Percentiles rank a stretch among this genome's conserved stretches.
Conservation (phyloP, 2,888 invertebrate species). For the Pristionchus mayeri region DNA sequence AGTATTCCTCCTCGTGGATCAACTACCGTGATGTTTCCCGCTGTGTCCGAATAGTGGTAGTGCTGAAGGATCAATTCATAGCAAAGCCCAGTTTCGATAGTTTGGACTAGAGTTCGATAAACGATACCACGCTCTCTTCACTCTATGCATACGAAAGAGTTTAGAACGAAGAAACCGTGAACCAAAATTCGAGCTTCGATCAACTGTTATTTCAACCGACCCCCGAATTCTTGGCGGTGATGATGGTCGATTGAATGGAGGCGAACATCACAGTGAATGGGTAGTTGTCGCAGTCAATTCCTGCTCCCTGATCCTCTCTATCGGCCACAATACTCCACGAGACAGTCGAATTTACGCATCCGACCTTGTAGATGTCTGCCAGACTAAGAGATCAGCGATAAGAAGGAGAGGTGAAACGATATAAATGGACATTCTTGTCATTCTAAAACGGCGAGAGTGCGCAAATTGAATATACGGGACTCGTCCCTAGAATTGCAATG, state of each 20-base stretch:
- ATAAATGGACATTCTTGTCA: background rate
- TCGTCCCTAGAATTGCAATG: no score
- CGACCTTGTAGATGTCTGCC: background rate
- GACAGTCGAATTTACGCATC: background rate
- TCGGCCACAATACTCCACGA: background rate
- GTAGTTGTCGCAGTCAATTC: background rate
- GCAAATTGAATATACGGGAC: no score
- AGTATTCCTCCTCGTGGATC: conserved; percentile 6
- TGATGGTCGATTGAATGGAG: background rate
- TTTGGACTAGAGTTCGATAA: no score
- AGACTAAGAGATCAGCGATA: background rate
- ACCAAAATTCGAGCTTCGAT: no score
- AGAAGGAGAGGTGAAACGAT: background rate
- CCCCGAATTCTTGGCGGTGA: background rate
- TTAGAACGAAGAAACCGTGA: no score
- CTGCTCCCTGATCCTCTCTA: background rate
- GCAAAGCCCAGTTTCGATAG: no score
- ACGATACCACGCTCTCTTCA: no score
- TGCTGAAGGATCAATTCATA: background rate
- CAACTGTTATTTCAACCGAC: background rate
- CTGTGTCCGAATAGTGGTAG: background rate
- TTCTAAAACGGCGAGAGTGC: no score
- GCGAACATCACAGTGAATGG: background rate
- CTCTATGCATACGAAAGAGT: no score
- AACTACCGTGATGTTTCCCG: background rate